Conservation (phyloP, 2,888 invertebrate genomes). For the Penaeus monodon region DNA sequence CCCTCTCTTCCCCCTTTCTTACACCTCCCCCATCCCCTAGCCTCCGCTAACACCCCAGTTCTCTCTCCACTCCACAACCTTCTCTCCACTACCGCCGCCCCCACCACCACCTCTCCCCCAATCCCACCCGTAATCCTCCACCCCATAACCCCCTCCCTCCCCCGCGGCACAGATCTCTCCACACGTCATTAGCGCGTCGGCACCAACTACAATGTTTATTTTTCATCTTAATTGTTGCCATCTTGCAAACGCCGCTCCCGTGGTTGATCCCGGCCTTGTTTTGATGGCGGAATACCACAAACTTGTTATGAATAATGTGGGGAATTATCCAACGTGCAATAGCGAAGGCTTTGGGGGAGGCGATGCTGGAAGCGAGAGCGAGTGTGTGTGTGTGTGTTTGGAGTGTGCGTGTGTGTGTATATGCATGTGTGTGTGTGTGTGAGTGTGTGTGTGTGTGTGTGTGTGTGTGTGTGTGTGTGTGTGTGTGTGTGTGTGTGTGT, state of each 20-base stretch:
- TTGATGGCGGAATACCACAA: slow-evolving; percentile 45
- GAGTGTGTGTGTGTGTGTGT: no score
- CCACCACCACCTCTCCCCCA: background rate
- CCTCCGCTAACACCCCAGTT: background rate
- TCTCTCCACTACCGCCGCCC: background rate
- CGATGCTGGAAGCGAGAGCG: background rate
- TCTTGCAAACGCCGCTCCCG: slow-evolving; percentile 44
- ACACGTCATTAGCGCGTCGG: slow-evolving; percentile 46
- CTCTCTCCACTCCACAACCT: background rate
- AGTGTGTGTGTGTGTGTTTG: background rate
- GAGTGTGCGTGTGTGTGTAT: background rate
- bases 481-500: no score
- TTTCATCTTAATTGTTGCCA: slow-evolving; percentile 55
- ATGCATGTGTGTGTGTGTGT: no score
- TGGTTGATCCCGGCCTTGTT: slow-evolving; percentile 46
- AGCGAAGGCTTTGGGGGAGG: slow-evolving; percentile 22
- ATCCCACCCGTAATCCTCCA: background rate
- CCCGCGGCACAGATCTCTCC: slow-evolving; percentile 34
- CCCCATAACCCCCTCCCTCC: background rate
- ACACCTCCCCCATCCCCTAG: background rate
- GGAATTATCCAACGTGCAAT: slow-evolving; percentile 31
- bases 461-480: no score
- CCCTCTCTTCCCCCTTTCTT: background rate
- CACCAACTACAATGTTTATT: slow-evolving; percentile 48
- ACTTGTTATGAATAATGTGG: slow-evolving; percentile 50